phyloP scores from a whole-genome alignment of 2,113 vertebrate species.

The Amphiprion ocellaris region DNA sequence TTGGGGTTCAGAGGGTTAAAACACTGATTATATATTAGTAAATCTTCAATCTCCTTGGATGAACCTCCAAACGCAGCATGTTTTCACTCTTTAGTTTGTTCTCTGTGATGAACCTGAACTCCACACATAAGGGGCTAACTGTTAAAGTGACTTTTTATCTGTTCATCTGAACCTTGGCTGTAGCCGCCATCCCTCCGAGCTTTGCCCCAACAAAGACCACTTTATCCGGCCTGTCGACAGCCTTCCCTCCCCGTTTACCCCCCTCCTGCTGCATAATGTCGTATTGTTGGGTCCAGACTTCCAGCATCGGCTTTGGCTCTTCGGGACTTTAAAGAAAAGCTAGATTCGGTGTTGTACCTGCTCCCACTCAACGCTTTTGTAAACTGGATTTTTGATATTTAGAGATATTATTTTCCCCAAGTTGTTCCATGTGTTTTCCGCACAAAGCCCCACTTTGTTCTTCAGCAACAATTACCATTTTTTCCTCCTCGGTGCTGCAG shows the following conservation, averaged over 20 bases:
- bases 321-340: conserved; percentile 40
- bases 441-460: conserved; percentile 59
- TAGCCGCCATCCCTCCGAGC: conserved; percentile 48
- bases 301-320: conserved; percentile 46
- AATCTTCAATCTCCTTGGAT: background rate
- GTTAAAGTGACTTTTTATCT: conserved; percentile 75
- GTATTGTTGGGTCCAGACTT: conserved; percentile 53
- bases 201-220: conserved; percentile 66
- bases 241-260: conserved; percentile 35
- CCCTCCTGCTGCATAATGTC: conserved; percentile 47
- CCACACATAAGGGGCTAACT: conserved; percentile 40
- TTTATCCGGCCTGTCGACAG: conserved; percentile 58
- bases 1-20: no score
- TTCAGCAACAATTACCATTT: background rate
- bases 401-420: conserved; percentile 50
- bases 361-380: conserved; percentile 46
- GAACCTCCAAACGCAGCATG: background rate
- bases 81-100: background rate
- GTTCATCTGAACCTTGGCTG: conserved; percentile 71
- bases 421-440: conserved; percentile 41
- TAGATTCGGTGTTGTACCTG: conserved; percentile 48
- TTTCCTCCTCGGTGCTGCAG: background rate
- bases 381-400: conserved; percentile 50
- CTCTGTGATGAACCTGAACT: conserved; percentile 29
- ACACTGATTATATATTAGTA: no score